A percentile compares a stretch with the other conserved stretches of the same genome.
phyloP scores from a whole-genome alignment of 2,888 invertebrate species.

The Tuberolachnus salignus region DNA sequence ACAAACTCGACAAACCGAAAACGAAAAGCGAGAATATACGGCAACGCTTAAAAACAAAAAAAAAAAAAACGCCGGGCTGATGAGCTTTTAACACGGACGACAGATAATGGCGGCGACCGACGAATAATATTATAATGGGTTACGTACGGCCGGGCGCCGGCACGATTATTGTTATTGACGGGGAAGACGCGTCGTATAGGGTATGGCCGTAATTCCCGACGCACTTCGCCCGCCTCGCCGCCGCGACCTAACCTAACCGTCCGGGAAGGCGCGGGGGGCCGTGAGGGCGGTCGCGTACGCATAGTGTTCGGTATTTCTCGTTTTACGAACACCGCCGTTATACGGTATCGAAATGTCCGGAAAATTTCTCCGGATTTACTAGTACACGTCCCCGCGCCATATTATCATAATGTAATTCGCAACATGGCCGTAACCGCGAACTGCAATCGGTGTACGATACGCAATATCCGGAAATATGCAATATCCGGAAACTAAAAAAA shows the following conservation, averaged over 20 bases:
- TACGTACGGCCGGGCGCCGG: constrained; percentile 43
- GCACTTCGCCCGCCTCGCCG: no score
- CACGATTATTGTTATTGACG: constrained; percentile 49
- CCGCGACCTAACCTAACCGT: no score
- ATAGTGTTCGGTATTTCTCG: neutral
- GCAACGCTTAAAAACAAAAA: neutral
- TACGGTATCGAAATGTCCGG: neutral
- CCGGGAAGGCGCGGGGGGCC: no score
- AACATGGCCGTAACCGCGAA: no score
- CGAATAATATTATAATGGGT: constrained; percentile 39
- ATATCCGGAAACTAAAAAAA: no score
- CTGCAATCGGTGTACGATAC: no score
- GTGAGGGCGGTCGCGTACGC: neutral
- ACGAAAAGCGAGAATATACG: neutral
- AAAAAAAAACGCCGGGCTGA: constrained; percentile 34
- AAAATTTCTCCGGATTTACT: no score
- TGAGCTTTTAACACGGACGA: constrained; percentile 54
- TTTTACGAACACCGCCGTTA: neutral
- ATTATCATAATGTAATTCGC: no score
- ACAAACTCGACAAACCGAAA: neutral
- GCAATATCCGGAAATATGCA: no score
- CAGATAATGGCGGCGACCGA: constrained; percentile 50
- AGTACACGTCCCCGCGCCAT: no score
- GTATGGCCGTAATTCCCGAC: neutral
- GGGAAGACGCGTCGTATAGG: no score